Evolutionary conservation across 2,888 invertebrate species (phyloP).

Genomic region (Resseliella maxima): DNA sequence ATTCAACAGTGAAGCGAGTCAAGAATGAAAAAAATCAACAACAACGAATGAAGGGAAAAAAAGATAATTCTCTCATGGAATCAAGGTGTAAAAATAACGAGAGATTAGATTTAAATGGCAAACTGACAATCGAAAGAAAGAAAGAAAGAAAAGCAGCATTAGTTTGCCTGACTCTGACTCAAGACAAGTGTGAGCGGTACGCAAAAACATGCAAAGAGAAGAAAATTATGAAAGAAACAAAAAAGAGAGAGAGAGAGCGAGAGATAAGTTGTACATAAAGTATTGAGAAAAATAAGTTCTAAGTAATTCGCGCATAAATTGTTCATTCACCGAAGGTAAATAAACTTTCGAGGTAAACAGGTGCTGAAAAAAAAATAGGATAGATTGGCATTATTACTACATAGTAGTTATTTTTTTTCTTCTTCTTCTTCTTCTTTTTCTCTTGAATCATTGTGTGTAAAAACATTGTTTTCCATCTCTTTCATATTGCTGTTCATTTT

Average conservation of each 20-base stretch:
- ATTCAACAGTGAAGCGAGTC: neutral
- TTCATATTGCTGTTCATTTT: neutral
- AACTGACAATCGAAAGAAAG: neutral
- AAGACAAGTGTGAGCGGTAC: neutral
- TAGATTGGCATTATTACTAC: constrained; percentile 42
- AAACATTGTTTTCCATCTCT: constrained; percentile 26
- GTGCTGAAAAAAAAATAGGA: constrained; percentile 53
- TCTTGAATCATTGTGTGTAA: neutral
- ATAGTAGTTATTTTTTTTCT: constrained; percentile 11
- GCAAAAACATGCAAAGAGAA: no score
- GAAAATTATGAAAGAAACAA: neutral
- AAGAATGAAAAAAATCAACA: neutral
- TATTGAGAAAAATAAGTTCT: constrained; percentile 50
- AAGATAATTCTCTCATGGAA: neutral
- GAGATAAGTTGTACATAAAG: neutral
- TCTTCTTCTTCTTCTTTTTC: neutral
- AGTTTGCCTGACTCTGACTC: neutral
- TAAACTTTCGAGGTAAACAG: constrained; percentile 58
- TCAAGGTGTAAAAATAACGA: neutral
- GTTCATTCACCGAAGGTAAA: constrained; percentile 56
- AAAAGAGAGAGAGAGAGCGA: neutral
- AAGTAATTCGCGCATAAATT: constrained; percentile 54
- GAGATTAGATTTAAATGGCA: neutral
- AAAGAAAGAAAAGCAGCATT: neutral
- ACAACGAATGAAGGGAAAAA: neutral